Conservation (phyloP, 2,888 invertebrate species). For the Limnephilus marmoratus region DNA sequence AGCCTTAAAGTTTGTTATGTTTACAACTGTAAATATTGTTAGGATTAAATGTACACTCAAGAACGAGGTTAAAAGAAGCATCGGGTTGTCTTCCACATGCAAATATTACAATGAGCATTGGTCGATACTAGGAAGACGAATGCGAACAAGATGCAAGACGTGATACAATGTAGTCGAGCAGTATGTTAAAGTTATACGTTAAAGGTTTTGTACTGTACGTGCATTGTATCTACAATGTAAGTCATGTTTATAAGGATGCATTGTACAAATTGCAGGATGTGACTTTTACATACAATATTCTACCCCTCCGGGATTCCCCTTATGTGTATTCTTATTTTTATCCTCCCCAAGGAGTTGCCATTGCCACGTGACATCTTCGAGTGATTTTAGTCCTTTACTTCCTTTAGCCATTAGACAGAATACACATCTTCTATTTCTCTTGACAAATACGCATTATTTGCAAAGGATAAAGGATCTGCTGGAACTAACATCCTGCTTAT, state of each 20-base stretch:
- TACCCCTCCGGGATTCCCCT: not conserved
- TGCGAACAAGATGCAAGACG: not conserved
- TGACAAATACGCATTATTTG: constrained; percentile 47
- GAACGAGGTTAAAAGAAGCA: not conserved
- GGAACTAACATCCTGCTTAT: constrained; percentile 19
- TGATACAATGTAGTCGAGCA: not conserved
- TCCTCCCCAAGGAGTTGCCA: constrained; percentile 39
- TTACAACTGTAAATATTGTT: not conserved
- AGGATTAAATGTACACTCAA: not conserved
- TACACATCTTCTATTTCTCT: constrained; percentile 43
- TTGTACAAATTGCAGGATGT: not conserved
- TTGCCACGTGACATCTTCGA: constrained; percentile 44
- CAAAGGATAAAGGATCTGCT: not conserved
- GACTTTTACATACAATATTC: not conserved
- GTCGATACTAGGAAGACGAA: not conserved
- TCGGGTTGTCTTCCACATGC: not conserved
- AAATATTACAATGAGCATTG: not conserved
- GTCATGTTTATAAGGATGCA: not conserved
- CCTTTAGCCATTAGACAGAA: constrained; percentile 16
- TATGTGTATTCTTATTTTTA: constrained; percentile 15
- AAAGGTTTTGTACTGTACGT: not conserved
- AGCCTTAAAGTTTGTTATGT: not conserved
- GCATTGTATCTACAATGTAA: not conserved
- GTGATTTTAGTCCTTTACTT: constrained; percentile 41
- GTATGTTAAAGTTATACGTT: not conserved